phyloP scores from a whole-genome alignment of 1,140 invertebrate genomes.

The Drosophila lacertosa region DNA sequence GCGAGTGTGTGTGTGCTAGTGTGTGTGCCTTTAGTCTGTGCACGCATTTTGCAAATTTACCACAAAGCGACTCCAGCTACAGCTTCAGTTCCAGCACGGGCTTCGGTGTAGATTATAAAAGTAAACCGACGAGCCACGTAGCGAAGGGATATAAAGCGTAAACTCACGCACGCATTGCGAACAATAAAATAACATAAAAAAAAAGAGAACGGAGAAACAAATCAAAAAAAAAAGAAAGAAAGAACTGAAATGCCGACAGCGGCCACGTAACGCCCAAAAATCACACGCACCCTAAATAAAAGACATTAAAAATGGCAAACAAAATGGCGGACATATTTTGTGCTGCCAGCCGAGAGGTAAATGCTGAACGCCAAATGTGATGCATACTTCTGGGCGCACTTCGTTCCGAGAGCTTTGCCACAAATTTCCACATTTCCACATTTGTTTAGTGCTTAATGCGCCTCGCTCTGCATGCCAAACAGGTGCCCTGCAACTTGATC shows the following conservation, averaged over 20 bases:
- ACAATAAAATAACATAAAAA: constrained; percentile 44
- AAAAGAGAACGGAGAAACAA: constrained; percentile 5
- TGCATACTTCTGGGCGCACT: constrained; percentile 48
- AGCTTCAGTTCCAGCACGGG: constrained; percentile 19
- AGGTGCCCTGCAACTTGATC: constrained; percentile 75
- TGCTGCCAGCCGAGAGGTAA: constrained; percentile 56
- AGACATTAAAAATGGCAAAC: constrained; percentile 82
- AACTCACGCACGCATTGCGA: constrained; percentile 66
- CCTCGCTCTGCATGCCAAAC: constrained; percentile 73
- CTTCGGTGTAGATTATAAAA: constrained; percentile 71
- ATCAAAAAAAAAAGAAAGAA: constrained; percentile 14
- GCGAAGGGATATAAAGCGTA: constrained; percentile 68
- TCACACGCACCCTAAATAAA: constrained; percentile 42
- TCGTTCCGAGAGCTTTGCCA: constrained; percentile 23
- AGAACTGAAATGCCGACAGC: constrained; percentile 37
- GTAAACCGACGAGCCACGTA: constrained; percentile 72
- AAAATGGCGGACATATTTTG: constrained; percentile 81
- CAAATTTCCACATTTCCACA: constrained; percentile 60
- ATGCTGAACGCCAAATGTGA: constrained; percentile 59
- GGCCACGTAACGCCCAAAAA: constrained; percentile 34
- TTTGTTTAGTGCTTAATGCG: constrained; percentile 77
- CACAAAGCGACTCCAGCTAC: constrained; percentile 50
- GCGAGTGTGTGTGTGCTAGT: neutral
- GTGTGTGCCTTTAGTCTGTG: constrained; percentile 64
- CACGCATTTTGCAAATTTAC: constrained; percentile 81